phyloP scores from a whole-genome alignment of 2,888 invertebrate genomes.

The Kuschelorhynchus macadamiae region DNA sequence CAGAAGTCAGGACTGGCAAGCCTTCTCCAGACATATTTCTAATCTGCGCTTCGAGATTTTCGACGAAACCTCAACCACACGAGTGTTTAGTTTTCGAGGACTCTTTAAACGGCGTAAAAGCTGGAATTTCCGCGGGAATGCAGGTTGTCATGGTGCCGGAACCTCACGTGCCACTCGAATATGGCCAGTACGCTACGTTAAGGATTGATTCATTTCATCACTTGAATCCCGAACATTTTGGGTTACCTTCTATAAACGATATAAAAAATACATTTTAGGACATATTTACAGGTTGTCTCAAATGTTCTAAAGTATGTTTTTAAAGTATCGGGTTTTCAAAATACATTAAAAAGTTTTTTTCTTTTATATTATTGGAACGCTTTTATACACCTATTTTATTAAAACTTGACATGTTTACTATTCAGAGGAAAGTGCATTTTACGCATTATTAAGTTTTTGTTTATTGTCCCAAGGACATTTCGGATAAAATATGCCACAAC shows the following conservation, averaged over 20 bases:
- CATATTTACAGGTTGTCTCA: too few relatives aligned
- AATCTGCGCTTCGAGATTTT: slow-evolving; percentile 73
- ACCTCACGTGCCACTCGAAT: slow-evolving; percentile 25
- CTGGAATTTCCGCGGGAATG: slow-evolving; percentile 86
- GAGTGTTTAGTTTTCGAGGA: slow-evolving; percentile 91
- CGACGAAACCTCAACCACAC: slow-evolving; percentile 74
- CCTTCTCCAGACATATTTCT: slow-evolving; percentile 89
- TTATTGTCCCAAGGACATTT: too few relatives aligned
- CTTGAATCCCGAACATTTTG: slow-evolving; percentile 22
- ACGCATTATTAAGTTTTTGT: too few relatives aligned
- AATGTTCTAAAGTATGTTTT: too few relatives aligned
- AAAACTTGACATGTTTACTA: too few relatives aligned
- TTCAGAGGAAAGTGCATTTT: too few relatives aligned
- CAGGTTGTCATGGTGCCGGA: slow-evolving; percentile 74
- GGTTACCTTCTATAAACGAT: slow-evolving; percentile 15
- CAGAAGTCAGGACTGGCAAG: slow-evolving; percentile 87
- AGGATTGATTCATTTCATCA: slow-evolving; percentile 24
- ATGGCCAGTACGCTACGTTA: slow-evolving; percentile 33
- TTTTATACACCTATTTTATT: too few relatives aligned
- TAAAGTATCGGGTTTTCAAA: too few relatives aligned
- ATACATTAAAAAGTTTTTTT: too few relatives aligned
- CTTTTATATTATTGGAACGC: too few relatives aligned
- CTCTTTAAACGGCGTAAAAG: slow-evolving; percentile 88
- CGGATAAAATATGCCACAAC: too few relatives aligned
- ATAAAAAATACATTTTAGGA: neutral